phyloP scores from a whole-genome alignment of 2,113 vertebrate species.

The Cebidichthys violaceus region DNA sequence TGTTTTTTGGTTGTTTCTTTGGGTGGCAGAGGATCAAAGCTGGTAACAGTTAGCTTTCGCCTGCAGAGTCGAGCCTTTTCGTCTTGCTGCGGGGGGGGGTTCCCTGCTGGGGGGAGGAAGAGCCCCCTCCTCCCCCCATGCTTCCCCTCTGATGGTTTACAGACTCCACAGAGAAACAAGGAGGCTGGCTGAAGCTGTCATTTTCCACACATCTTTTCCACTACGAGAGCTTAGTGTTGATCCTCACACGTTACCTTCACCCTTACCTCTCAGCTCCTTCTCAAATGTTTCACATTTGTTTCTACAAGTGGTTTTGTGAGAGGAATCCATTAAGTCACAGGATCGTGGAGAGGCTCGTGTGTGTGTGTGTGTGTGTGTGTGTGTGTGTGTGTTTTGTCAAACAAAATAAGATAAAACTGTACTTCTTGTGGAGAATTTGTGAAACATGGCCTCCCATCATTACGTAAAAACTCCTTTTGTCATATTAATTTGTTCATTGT shows the following conservation, averaged over 20 bases:
- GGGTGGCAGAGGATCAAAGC: slow-evolving; percentile 85
- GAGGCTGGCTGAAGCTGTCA: slow-evolving; percentile 73
- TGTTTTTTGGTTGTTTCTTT: slow-evolving; percentile 78
- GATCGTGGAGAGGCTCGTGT: slow-evolving; percentile 18
- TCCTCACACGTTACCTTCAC: slow-evolving; percentile 73
- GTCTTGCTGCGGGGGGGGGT: slow-evolving; percentile 75
- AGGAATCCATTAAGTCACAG: slow-evolving; percentile 64
- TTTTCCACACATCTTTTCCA: slow-evolving; percentile 80
- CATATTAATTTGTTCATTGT: not conserved
- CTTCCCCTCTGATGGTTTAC: slow-evolving; percentile 75
- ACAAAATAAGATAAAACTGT: not conserved
- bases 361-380: slow-evolving; percentile 10
- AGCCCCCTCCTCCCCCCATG: slow-evolving; percentile 57
- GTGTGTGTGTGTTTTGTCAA: not conserved
- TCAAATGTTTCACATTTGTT: slow-evolving; percentile 80
- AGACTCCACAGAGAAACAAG: slow-evolving; percentile 68
- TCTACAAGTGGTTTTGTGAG: slow-evolving; percentile 70
- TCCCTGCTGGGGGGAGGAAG: slow-evolving; percentile 82
- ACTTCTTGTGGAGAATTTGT: not conserved
- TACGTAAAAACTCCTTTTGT: not conserved
- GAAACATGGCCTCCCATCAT: not conserved
- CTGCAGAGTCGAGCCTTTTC: slow-evolving; percentile 81
- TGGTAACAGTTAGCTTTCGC: slow-evolving; percentile 86
- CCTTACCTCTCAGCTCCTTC: slow-evolving; percentile 67
- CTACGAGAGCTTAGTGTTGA: slow-evolving; percentile 77